These are phyloP conservation scores for Hirudo medicinalis DNA, from an alignment of 1,140 invertebrate genomes.

Conservation along the genomic window DNA sequence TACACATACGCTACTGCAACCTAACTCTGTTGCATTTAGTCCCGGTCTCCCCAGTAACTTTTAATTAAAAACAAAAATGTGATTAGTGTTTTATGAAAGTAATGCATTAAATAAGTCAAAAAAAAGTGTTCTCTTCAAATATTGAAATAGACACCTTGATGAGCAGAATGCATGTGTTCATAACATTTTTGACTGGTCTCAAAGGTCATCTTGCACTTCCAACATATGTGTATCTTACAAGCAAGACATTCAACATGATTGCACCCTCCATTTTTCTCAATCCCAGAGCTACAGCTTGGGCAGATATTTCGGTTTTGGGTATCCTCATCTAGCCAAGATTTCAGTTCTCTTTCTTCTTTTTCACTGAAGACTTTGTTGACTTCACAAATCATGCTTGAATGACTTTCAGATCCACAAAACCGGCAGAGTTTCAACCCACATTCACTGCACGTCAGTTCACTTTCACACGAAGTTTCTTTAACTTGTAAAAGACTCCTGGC, in stretches of 20 bases:
- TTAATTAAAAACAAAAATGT: no score
- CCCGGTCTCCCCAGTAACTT: no score
- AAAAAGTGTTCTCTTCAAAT: no score
- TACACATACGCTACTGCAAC: no score
- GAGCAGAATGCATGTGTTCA: background rate
- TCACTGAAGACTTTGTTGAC: background rate
- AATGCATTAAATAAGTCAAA: no score
- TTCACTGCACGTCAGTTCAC: slow-evolving; percentile 7
- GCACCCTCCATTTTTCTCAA: slow-evolving; percentile 93
- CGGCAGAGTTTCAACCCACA: slow-evolving; percentile 6
- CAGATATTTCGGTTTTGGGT: slow-evolving; percentile 44
- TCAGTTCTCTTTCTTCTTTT: slow-evolving; percentile 10
- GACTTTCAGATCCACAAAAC: slow-evolving; percentile 4
- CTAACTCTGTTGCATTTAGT: no score
- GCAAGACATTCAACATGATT: slow-evolving; percentile 67
- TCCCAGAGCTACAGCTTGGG: slow-evolving; percentile 91
- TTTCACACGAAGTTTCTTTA: background rate
- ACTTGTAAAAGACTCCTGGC: background rate
- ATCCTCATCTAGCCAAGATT: slow-evolving; percentile 12
- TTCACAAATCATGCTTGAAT: slow-evolving; percentile 7
- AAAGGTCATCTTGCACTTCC: slow-evolving; percentile 18
- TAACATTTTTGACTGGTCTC: background rate
- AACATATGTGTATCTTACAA: slow-evolving; percentile 19
- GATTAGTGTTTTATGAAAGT: no score
- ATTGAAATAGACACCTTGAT: background rate